A percentile compares a stretch with the other conserved stretches of the same genome.
These are phyloP conservation scores for Carapus acus DNA, from an alignment of 2,797 vertebrate genomes.

Conservation along the genomic window DNA sequence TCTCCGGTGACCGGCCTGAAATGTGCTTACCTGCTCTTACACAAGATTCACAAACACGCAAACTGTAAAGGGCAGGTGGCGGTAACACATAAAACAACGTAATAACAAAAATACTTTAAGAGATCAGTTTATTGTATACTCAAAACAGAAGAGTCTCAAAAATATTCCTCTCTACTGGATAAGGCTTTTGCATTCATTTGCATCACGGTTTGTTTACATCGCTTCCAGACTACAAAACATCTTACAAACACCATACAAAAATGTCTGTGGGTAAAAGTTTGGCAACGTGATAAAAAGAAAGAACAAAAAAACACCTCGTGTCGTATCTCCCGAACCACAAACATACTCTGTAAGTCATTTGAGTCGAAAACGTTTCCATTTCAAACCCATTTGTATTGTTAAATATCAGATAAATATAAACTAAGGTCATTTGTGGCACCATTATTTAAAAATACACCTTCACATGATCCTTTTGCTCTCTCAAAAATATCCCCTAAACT, in stretches of 20 bases:
- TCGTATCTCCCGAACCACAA: constrained; percentile 1
- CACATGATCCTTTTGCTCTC: constrained; percentile 30
- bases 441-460: constrained; percentile 41
- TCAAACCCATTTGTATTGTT: constrained; percentile 33
- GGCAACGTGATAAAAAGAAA: constrained; percentile 8
- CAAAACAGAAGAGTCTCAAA: constrained; percentile 54
- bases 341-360: too few species aligned
- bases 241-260: constrained; percentile 19
- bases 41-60: not conserved
- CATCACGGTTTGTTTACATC: constrained; percentile 27
- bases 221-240: constrained; percentile 35
- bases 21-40: not conserved
- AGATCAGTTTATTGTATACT: constrained; percentile 65
- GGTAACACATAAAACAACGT: too few species aligned
- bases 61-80: too few species aligned
- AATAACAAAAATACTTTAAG: too few species aligned
- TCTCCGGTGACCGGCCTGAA: not conserved
- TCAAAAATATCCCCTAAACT: constrained; percentile 42
- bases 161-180: constrained; percentile 57
- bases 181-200: constrained; percentile 49
- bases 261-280: constrained; percentile 17
- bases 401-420: constrained; percentile 58
- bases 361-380: too few species aligned
- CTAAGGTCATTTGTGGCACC: constrained; percentile 22
- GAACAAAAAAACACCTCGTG: constrained; percentile 3